Percentiles rank a stretch among this genome's conserved stretches.
phyloP scores from a whole-genome alignment of 1,140 invertebrate species.

The Eupeodes corollae region DNA sequence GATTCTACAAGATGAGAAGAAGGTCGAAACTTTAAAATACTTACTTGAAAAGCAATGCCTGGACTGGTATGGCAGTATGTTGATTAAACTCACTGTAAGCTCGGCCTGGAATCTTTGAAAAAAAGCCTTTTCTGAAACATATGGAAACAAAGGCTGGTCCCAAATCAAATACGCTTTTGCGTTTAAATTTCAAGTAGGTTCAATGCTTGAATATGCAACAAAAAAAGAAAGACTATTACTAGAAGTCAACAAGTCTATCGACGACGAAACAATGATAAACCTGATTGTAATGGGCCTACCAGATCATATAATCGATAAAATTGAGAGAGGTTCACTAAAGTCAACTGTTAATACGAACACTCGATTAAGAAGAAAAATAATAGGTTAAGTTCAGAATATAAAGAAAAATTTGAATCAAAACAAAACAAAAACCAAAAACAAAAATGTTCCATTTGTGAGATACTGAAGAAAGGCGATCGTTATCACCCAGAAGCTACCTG shows the following conservation, averaged over 20 bases:
- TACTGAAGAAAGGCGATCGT: slow-evolving; percentile 14
- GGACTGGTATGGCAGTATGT: slow-evolving; percentile 22
- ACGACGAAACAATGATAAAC: slow-evolving; percentile 9
- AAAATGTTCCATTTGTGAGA: slow-evolving; percentile 20
- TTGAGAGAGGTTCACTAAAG: slow-evolving; percentile 12
- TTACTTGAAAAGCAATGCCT: slow-evolving; percentile 18
- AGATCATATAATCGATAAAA: slow-evolving; percentile 14
- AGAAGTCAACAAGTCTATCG: slow-evolving; percentile 11
- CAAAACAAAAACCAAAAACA: slow-evolving; percentile 13
- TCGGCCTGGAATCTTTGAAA: slow-evolving; percentile 24
- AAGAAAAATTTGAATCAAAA: slow-evolving; percentile 11
- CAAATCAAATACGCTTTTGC: slow-evolving; percentile 22
- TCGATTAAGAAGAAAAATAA: slow-evolving; percentile 11
- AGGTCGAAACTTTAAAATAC: slow-evolving; percentile 20
- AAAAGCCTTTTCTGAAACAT: slow-evolving; percentile 23
- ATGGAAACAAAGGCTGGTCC: slow-evolving; percentile 24
- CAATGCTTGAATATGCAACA: slow-evolving; percentile 27
- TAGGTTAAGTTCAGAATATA: slow-evolving; percentile 9
- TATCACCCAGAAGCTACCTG: slow-evolving; percentile 18
- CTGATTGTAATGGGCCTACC: slow-evolving; percentile 13
- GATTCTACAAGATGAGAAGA: slow-evolving; percentile 17
- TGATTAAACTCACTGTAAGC: slow-evolving; percentile 22
- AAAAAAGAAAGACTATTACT: slow-evolving; percentile 21
- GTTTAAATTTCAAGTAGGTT: slow-evolving; percentile 20
- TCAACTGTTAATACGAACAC: slow-evolving; percentile 15